Base-by-base conservation (phyloP, 2,888 invertebrate species). In the Melipona beecheii region DNA sequence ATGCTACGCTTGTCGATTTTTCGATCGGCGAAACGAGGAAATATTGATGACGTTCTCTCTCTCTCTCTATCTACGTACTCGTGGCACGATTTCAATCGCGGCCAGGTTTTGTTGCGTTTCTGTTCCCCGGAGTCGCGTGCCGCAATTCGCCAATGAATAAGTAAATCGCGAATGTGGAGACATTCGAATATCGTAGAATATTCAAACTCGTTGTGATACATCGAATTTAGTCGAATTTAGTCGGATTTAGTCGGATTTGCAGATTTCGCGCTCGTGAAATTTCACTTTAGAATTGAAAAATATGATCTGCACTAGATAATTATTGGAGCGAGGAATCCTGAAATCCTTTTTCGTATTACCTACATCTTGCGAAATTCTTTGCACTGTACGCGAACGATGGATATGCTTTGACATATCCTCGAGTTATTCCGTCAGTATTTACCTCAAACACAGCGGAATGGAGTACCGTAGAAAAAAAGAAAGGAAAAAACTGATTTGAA, bases 1-100 rank as follows among this genome's bases (percentile, higher is more conserved):
- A 76, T 60, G 65, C 31, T 6, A 66, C 71, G 58, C 50, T 66
- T 62, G 77, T 68, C 58, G 71, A 66, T 58, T 56, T 70, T 49
- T 58, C 49, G 65, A 74, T 74, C 69, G 56, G 27, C 52, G 27
- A 43, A 75, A 54, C 43, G 49, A 21, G 50, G 50, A 56, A n/a
- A 50, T 66, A 54, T 72, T 62, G 71, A 69, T 68, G 60, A 68
- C 31, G 68, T 58, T 49, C 9, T 43, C 43, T 43, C 43, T 43
- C 43, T 43, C 36, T 36, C 0, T 43, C 43, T 43, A 43, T 43
- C 54, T 72, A 43, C n/a, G 6, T 65, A 56, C 9, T 49, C 60
- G 75, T 58, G 49, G 50, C 49, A 75, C 17, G 9, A 58, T 69
- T 69, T 58, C 68, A n/a, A 21, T 24, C 43, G n/a, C 24, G 9